These are phyloP conservation scores for Sylvicapra grimmia DNA, from an alignment of 2,113 vertebrate genomes.

Conservation along the genomic window DNA sequence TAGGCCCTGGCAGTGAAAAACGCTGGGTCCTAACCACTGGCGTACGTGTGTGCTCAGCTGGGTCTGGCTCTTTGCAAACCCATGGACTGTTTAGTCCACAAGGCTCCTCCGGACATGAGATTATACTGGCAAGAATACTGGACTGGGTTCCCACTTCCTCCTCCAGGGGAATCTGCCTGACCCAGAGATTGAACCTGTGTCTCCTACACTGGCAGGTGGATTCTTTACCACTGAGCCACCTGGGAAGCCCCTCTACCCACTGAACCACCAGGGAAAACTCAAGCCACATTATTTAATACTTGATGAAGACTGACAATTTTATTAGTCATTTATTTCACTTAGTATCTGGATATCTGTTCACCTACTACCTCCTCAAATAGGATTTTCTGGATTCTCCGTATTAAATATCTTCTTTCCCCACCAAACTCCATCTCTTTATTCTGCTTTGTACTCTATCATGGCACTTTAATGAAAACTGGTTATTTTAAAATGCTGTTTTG, in stretches of 20 bases:
- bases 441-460: not conserved
- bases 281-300: not conserved
- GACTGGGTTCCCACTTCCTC: not conserved
- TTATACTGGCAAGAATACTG: not conserved
- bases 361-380: not conserved
- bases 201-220: not conserved
- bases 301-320: not conserved
- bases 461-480: not conserved
- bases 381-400: not conserved
- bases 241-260: not conserved
- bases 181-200: not conserved
- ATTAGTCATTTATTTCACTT: not conserved
- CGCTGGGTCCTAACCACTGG: not conserved
- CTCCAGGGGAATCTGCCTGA: not conserved
- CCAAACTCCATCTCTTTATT: not conserved
- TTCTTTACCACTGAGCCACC: not conserved
- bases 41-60: rapidly evolving
- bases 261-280: not conserved
- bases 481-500: not conserved
- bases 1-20: not conserved
- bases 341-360: not conserved
- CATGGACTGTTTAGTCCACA: not conserved
- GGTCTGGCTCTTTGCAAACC: not conserved
- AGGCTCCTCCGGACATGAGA: not conserved
- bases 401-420: not conserved